These are phyloP conservation scores for Coremacera marginata DNA, from an alignment of 2,888 invertebrate species.

Conservation along the genomic window DNA sequence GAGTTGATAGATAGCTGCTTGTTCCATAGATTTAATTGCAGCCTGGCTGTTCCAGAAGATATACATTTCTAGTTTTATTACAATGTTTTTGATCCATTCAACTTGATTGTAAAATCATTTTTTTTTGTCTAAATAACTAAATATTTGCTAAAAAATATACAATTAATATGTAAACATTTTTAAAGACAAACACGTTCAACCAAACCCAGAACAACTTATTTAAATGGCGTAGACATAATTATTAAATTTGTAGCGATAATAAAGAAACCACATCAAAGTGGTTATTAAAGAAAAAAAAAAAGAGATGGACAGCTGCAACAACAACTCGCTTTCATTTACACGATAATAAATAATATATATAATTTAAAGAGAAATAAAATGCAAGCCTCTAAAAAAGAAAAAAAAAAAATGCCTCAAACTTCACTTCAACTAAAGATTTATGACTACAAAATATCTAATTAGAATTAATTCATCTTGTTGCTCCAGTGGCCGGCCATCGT, in stretches of 20 bases:
- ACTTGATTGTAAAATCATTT: too few relatives aligned
- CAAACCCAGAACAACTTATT: neutral
- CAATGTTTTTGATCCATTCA: too few relatives aligned
- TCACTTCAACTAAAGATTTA: slow-evolving; percentile 12
- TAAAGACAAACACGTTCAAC: neutral
- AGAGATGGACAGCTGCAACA: neutral
- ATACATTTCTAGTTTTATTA: too few relatives aligned
- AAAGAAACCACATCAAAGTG: neutral
- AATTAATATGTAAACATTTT: too few relatives aligned
- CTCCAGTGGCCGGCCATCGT: neutral
- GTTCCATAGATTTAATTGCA: too few relatives aligned
- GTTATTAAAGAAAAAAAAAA: neutral
- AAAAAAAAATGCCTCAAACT: neutral
- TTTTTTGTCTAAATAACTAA: too few relatives aligned
- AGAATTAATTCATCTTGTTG: slow-evolving; percentile 34
- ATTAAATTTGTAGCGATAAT: slow-evolving; percentile 6
- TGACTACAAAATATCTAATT: slow-evolving; percentile 33
- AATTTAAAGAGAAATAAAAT: slow-evolving; percentile 8
- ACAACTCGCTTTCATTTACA: neutral
- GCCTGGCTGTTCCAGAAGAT: too few relatives aligned
- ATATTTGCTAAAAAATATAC: too few relatives aligned
- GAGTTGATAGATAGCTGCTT: too few relatives aligned
- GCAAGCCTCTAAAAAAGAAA: neutral
- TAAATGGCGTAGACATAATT: neutral
- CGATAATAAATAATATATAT: slow-evolving; percentile 16